A percentile compares a stretch with the other conserved stretches of the same genome.
phyloP scores from a whole-genome alignment of 2,113 vertebrate genomes.

The Smithornis capensis region DNA sequence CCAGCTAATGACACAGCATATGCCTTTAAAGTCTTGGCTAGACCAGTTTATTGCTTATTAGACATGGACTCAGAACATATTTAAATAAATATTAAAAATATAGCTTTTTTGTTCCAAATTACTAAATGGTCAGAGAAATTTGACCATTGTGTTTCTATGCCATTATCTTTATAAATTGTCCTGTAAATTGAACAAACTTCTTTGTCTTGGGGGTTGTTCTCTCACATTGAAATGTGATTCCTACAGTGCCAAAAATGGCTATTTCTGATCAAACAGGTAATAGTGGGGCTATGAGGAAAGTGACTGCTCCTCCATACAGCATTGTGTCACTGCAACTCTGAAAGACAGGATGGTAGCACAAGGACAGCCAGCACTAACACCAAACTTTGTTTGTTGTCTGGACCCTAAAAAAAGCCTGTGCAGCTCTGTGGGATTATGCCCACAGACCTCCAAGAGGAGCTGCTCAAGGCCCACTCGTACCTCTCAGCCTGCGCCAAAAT shows the following conservation, averaged over 20 bases:
- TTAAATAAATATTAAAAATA: conserved; percentile 79
- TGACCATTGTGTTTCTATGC: conserved; percentile 69
- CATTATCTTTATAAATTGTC: conserved; percentile 62
- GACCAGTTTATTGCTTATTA: conserved; percentile 75
- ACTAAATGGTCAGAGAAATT: conserved; percentile 75
- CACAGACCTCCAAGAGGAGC: neutral
- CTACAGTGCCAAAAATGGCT: conserved; percentile 3
- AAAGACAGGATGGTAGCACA: neutral
- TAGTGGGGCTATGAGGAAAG: neutral
- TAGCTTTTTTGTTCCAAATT: conserved; percentile 70
- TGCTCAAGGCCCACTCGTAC: neutral
- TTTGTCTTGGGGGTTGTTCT: neutral
- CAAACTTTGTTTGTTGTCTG: neutral
- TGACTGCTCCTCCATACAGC: neutral
- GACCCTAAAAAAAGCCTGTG: neutral
- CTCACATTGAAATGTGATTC: neutral
- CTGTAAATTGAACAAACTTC: conserved; percentile 51
- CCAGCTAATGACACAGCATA: conserved; percentile 73
- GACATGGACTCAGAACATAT: conserved; percentile 69
- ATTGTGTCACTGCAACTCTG: neutral
- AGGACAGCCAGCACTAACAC: neutral
- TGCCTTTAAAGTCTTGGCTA: conserved; percentile 65
- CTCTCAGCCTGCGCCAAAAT: neutral
- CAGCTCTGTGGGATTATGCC: neutral
- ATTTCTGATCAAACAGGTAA: neutral